These are phyloP conservation scores for Ectropis grisescens DNA, from an alignment of 1,140 invertebrate species.

Conservation along the genomic window DNA sequence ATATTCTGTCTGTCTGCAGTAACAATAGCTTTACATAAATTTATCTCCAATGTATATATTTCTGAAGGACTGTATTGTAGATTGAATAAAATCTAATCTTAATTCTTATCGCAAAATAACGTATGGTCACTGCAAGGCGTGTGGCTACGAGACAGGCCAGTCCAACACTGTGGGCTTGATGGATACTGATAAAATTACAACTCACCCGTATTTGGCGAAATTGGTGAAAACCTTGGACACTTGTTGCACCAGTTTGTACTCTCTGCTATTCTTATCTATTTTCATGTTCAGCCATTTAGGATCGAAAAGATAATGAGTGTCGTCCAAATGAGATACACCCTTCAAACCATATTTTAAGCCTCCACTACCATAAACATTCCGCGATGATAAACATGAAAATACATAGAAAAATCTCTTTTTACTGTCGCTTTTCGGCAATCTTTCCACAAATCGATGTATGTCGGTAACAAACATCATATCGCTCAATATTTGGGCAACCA, in stretches of 20 bases:
- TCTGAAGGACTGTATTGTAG: not conserved
- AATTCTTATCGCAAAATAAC: too few species aligned
- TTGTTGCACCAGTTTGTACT: constrained; percentile 29
- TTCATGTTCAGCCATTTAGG: constrained; percentile 7
- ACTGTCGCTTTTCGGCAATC: constrained; percentile 15
- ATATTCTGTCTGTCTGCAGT: too few species aligned
- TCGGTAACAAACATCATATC: constrained; percentile 28
- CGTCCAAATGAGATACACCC: constrained; percentile 18
- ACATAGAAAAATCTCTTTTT: constrained; percentile 7
- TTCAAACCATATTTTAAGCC: constrained; percentile 3
- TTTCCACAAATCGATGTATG: constrained; percentile 28
- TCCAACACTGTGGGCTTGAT: too few species aligned
- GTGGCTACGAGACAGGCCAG: too few species aligned
- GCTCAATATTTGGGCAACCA: not conserved
- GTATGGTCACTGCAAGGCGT: too few species aligned
- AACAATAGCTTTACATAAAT: too few species aligned
- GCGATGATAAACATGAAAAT: constrained; percentile 11
- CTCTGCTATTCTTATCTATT: constrained; percentile 6
- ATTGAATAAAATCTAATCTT: not conserved
- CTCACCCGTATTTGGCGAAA: constrained; percentile 60
- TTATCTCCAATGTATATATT: not conserved
- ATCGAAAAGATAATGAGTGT: constrained; percentile 19
- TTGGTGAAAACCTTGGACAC: constrained; percentile 56
- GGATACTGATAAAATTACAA: constrained; percentile 2
- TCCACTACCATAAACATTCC: constrained; percentile 6